These are phyloP conservation scores for Semnornis frantzii DNA, from an alignment of 2,113 vertebrate species.

Conservation along the genomic window DNA sequence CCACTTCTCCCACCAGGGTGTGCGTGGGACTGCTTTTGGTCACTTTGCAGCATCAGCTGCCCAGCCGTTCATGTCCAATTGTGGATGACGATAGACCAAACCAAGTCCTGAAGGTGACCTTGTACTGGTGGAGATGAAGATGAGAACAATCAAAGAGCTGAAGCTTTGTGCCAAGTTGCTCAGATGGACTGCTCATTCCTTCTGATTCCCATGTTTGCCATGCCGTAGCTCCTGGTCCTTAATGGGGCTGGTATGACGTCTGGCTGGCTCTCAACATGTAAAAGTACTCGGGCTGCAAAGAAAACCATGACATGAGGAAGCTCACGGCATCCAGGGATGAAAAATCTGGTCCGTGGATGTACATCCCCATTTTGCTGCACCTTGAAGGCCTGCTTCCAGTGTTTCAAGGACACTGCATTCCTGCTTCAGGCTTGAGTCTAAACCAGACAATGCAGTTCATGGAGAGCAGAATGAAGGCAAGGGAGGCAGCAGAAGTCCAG, in stretches of 20 bases:
- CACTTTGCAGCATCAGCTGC: not conserved
- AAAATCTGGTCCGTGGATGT: not conserved
- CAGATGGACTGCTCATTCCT: not conserved
- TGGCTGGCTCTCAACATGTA: fast-evolving
- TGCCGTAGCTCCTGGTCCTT: not conserved
- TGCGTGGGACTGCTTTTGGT: not conserved
- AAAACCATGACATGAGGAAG: not conserved
- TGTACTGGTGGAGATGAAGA: fast-evolving
- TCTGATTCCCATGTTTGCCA: not conserved
- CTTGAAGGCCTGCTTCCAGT: not conserved
- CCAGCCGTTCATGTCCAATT: fast-evolving
- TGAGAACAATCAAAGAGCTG: not conserved
- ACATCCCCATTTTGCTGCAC: not conserved
- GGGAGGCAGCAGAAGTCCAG: not conserved
- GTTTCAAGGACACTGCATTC: not conserved
- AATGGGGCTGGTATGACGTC: fast-evolving
- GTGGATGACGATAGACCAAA: fast-evolving
- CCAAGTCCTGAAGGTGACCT: not conserved
- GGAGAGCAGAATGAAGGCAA: fast-evolving
- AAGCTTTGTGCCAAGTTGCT: fast-evolving
- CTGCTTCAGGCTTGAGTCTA: fast-evolving
- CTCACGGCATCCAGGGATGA: not conserved
- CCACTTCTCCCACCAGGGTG: not conserved
- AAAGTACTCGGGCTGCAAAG: not conserved
- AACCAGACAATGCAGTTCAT: fast-evolving